phyloP scores from a whole-genome alignment of 2,888 invertebrate species.

The Xestobium rufovillosum region DNA sequence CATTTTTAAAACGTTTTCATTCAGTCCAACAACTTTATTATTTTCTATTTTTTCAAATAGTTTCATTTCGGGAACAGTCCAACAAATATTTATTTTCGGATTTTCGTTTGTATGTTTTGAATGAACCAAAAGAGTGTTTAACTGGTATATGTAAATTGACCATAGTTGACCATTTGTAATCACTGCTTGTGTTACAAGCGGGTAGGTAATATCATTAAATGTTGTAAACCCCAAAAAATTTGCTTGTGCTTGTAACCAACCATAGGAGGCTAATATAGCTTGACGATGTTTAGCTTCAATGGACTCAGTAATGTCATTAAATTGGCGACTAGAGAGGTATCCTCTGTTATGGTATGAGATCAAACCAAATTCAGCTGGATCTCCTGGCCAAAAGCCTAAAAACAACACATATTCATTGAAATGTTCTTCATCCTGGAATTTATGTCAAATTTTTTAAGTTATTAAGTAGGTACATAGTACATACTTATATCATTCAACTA shows the following conservation, averaged over 20 bases:
- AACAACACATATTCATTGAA: constrained; percentile 21
- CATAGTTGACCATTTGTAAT: constrained; percentile 82
- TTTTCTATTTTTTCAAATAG: constrained; percentile 69
- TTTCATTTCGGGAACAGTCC: constrained; percentile 62
- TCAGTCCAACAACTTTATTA: constrained; percentile 67
- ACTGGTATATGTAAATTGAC: constrained; percentile 84
- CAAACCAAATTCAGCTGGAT: constrained; percentile 66
- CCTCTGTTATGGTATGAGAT: constrained; percentile 66
- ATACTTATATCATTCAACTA: no score
- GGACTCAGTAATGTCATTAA: constrained; percentile 49
- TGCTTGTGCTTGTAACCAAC: constrained; percentile 73
- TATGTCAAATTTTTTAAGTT: no score
- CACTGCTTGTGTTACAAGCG: constrained; percentile 79
- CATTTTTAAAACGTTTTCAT: constrained; percentile 67
- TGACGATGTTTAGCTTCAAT: constrained; percentile 62
- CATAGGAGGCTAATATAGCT: constrained; percentile 72
- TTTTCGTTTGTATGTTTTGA: constrained; percentile 56
- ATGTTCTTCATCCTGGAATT: no score
- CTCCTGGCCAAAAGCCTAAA: constrained; percentile 80
- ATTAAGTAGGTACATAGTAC: no score
- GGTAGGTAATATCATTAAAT: constrained; percentile 85
- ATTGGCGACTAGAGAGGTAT: constrained; percentile 47
- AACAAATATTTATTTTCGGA: constrained; percentile 70
- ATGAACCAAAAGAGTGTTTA: constrained; percentile 75
- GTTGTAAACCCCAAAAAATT: constrained; percentile 84